Conservation (phyloP, 2,797 vertebrate species). For the Poeciliopsis turneri region DNA sequence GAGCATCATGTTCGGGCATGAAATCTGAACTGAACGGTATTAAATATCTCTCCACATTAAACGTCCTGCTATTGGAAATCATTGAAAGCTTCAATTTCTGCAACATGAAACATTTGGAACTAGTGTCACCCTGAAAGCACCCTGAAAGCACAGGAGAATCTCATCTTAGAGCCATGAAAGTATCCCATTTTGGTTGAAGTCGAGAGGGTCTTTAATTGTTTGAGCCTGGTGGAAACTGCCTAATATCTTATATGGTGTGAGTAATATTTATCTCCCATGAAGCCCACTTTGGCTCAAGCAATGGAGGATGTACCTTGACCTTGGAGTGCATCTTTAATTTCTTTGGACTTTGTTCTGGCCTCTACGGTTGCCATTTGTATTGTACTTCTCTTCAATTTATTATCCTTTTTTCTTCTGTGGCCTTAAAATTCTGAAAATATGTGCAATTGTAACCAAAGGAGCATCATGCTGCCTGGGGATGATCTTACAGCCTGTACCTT, state of each 20-base stretch:
- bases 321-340: too few species aligned
- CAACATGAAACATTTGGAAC: slow-evolving; percentile 9
- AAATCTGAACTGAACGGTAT: slow-evolving; percentile 19
- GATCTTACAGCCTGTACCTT: too few species aligned
- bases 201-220: not conserved
- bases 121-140: not conserved
- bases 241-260: not conserved
- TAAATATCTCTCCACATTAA: slow-evolving; percentile 22
- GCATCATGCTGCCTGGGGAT: too few species aligned
- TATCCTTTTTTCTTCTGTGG: too few species aligned
- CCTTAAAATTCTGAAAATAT: too few species aligned
- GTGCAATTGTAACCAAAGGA: too few species aligned
- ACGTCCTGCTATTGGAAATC: slow-evolving; percentile 29
- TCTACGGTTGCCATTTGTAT: too few species aligned
- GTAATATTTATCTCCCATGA: not conserved
- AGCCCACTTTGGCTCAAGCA: not conserved
- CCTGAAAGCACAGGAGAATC: not conserved
- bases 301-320: not conserved
- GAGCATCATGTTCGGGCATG: slow-evolving; percentile 24
- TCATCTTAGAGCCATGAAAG: not conserved
- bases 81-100: slow-evolving; percentile 13
- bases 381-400: too few species aligned
- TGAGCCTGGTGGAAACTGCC: not conserved
- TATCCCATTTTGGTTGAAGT: not conserved
- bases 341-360: too few species aligned